These are phyloP conservation scores for Zhengitettix transpicula DNA, from an alignment of 2,888 invertebrate genomes.

Conservation along the genomic window DNA sequence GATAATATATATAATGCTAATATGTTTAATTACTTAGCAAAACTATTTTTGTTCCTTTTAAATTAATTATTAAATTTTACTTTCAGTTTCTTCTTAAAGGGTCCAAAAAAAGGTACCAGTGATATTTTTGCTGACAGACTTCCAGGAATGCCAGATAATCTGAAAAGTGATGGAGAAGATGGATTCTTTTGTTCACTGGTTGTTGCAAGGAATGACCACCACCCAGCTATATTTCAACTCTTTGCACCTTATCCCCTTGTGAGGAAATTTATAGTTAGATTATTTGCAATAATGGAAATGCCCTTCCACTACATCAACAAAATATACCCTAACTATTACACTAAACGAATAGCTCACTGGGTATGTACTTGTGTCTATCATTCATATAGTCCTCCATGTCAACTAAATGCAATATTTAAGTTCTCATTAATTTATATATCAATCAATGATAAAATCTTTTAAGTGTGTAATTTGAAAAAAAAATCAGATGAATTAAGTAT, in stretches of 20 bases:
- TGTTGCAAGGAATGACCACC: conserved; percentile 32
- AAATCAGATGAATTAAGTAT: not conserved
- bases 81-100: conserved; percentile 54
- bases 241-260: conserved; percentile 43
- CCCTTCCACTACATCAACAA: conserved; percentile 44
- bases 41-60: not conserved
- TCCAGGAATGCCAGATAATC: conserved; percentile 59
- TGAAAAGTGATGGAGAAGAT: conserved; percentile 36
- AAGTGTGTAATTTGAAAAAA: too few relatives aligned
- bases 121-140: conserved; percentile 70
- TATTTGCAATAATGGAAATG: conserved; percentile 39
- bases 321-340: conserved; percentile 45
- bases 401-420: too few relatives aligned
- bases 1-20: not conserved
- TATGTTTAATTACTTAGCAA: not conserved
- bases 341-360: conserved; percentile 41
- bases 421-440: too few relatives aligned
- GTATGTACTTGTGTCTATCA: conserved; percentile 34
- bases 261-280: conserved; percentile 45
- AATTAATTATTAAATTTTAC: not conserved
- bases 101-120: conserved; percentile 57
- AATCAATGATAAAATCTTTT: too few relatives aligned
- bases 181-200: conserved; percentile 50
- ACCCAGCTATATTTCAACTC: conserved; percentile 37
- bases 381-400: too few relatives aligned